Evolutionary conservation across 2,113 vertebrate species (phyloP), one percentile per base, ranked within the genome.

Genomic region (Lasiurus borealis): DNA sequence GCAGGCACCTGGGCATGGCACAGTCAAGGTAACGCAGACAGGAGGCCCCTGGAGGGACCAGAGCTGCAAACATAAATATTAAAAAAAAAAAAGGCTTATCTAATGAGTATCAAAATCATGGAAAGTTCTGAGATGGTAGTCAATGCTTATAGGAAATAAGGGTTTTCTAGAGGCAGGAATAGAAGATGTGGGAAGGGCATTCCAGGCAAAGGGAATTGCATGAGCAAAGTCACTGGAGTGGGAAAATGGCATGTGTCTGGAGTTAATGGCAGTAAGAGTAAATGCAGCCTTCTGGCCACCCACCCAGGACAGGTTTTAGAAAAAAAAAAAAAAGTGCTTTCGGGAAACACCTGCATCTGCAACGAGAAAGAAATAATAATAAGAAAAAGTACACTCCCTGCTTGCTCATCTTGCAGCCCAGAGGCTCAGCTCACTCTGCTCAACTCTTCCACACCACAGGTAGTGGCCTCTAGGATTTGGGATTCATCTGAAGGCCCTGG

Each of bases 21-120:
- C 4, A 2, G 8, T 19, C 72, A 0, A 7, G 40, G 3, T 3
- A 34, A 59, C 15, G 6, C 48, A 8, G 23, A 34, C 5, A 6
- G 46, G 40, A 29, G 11, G 23, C 2, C n/a, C 14, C 34, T 69
- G 2, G 19, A 25, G 23, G 69, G 3, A 64, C 46, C 29, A 48
- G 36, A 40, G 48, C 46, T 10, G 6, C 8, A 15, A 71, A 64
- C 57, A 14, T 4, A 59, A 4, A n/a, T 6, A 27, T 15, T n/a
- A n/a, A n/a, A 44, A 25, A 62, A 9, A 73, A 12, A 73, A 12
- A 44, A 59, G 48, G 25, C 10, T 34, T 40, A 29, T 6, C 34
- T n/a, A 11, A 34, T 2, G 1, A 8, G 6, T 16, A 31, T 34
- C 31, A 29, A 69, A 44, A 34, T 36, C n/a, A 66, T 13, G 19